Base-by-base conservation (phyloP, 2,888 invertebrate species). In the Augochlorella aurata region DNA sequence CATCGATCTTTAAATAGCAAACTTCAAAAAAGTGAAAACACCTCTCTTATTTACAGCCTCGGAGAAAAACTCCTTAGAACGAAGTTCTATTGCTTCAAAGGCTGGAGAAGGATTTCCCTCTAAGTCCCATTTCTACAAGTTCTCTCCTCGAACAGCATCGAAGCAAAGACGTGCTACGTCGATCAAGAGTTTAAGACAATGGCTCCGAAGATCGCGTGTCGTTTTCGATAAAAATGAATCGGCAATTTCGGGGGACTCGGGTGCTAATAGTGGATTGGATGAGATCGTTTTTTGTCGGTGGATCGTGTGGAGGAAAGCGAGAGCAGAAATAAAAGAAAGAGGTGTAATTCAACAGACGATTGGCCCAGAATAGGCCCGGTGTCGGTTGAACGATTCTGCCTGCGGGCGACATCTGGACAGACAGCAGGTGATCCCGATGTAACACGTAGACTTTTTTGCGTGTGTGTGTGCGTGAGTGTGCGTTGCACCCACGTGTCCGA, bases 391-490 rank as follows among this genome's bases (percentile, higher is more conserved):
- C 84, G 85, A 89, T 88, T 87, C 88, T 89, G 91, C 91, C 91
- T 90, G 90, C 89, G 88, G 91, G 89, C 88, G 87, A 89, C 89
- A 89, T 90, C 88, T 89, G 89, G 90, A 88, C 79, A 80, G 83
- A 81, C 87, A 86, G 90, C 91, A 91, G 92, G 91, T 91, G 92
- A 91, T 88, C 81, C 87, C 88, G 84, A 87, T 90, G 84, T 81
- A 83, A 81, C 76, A 63, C 74, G 81, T 67, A 80, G 68, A 70
- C 71, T 44, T 16, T 18, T 68, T 7, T 14, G 18, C 7, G 2
- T 71, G 73, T 71, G 66, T 63, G 47, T 44, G 44, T 58, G 72
- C 47, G 65, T 50, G 74, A 61, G 58, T 44, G 68, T 58, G 75
- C 73, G 65, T 5, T 73, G 88, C 90, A 89, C 89, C 90, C 90